Evolutionary conservation across 2,113 vertebrate genomes (phyloP).

Genomic region (Paraplagusia blochii): DNA sequence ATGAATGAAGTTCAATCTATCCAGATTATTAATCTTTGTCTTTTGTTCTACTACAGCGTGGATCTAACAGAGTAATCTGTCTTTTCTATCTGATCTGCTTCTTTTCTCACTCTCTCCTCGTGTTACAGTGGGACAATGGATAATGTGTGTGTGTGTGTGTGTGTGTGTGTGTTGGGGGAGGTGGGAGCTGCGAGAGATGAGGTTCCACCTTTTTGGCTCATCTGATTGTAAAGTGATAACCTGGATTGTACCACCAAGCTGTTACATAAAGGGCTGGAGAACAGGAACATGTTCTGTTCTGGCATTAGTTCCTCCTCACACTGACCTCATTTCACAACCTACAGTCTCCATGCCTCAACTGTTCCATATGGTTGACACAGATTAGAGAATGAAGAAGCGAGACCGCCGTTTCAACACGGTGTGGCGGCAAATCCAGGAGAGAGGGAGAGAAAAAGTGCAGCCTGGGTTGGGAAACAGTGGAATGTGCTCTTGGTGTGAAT

Average conservation of each 20-base stretch:
- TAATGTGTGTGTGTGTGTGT: background rate
- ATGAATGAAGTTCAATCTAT: too few species aligned
- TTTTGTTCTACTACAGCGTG: background rate
- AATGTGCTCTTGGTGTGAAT: constrained; percentile 6
- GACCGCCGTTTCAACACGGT: background rate
- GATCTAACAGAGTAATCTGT: background rate
- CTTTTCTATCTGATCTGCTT: background rate
- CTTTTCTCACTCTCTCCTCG: background rate
- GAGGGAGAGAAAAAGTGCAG: background rate
- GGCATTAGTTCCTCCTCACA: constrained; percentile 21
- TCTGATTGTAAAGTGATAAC: constrained; percentile 61
- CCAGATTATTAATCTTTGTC: too few species aligned
- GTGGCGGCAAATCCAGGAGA: background rate
- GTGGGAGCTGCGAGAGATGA: background rate
- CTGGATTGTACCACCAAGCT: constrained; percentile 40
- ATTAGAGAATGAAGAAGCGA: background rate
- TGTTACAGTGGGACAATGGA: background rate
- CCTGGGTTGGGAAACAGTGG: background rate
- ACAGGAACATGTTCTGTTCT: constrained; percentile 16
- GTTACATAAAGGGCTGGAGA: constrained; percentile 52
- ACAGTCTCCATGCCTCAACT: background rate
- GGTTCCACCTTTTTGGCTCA: constrained; percentile 47
- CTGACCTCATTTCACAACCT: constrained; percentile 27
- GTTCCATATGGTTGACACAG: background rate
- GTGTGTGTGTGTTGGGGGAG: constrained; percentile 3